A percentile compares a stretch with the other conserved stretches of the same genome.
Evolutionary conservation across 2,888 invertebrate species (phyloP).

Genomic region (Rhagonycha fulva): DNA sequence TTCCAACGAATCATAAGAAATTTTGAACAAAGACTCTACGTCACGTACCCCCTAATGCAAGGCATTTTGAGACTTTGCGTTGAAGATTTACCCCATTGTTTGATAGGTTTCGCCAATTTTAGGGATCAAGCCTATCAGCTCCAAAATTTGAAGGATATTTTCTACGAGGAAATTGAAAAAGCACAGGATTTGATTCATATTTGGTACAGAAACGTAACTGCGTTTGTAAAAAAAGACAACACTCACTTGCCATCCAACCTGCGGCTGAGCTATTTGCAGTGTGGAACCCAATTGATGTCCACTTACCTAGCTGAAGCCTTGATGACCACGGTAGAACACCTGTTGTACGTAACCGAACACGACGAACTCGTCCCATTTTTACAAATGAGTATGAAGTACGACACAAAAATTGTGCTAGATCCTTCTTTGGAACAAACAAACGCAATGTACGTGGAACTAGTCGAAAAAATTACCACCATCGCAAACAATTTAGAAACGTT

Average conservation of each 20-base stretch:
- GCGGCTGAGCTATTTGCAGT: constrained; percentile 7
- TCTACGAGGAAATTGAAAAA: constrained; percentile 38
- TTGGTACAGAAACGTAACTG: constrained; percentile 37
- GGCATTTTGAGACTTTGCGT: constrained; percentile 61
- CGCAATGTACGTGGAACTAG: constrained; percentile 61
- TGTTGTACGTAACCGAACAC: constrained; percentile 62
- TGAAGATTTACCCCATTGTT: constrained; percentile 57
- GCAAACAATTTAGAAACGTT: constrained; percentile 35
- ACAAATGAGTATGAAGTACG: constrained; percentile 61
- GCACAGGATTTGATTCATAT: constrained; percentile 36
- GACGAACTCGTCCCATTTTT: constrained; percentile 65
- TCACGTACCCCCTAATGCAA: constrained; percentile 67
- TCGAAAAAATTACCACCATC: constrained; percentile 45
- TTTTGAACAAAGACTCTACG: constrained; percentile 61
- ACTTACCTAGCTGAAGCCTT: constrained; percentile 70
- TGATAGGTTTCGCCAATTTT: constrained; percentile 57
- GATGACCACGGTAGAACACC: constrained; percentile 66
- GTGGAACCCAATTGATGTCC: constrained; percentile 56
- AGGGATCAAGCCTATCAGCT: constrained; percentile 38
- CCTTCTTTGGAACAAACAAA: constrained; percentile 65
- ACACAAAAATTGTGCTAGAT: constrained; percentile 60
- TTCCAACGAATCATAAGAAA: constrained; percentile 63
- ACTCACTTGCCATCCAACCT: background rate
- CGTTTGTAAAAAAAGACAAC: constrained; percentile 16
- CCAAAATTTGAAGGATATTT: constrained; percentile 37